Base-by-base conservation (phyloP, 2,113 vertebrate genomes). In the Pelodiscus sinensis region DNA sequence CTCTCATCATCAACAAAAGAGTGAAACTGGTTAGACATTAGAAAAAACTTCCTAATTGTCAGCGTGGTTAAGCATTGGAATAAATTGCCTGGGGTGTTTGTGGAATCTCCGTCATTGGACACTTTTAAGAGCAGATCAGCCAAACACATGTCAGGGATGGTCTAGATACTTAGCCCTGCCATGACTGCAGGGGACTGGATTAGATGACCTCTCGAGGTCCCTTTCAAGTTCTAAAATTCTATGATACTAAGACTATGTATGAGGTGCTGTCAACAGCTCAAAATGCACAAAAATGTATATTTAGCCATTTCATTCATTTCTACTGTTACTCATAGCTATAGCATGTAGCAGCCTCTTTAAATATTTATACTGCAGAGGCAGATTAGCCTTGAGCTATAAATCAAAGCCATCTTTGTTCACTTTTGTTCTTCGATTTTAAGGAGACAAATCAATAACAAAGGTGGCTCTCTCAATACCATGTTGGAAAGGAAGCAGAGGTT, bases 231-330 rank as follows among this genome's bases (percentile, higher is more conserved):
- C 58, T 62, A 62, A 1, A 12, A 62, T 62, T 27, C 58, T 62
- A 29, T 62, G 58, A 62, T 62, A 12, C 52, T 54, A 14, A 12
- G 52, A 31, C 56, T 27, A 7, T 19, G 60, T 31, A 10, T 29
- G 35, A 25, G 71, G n/a, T 8, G 0, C 0, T 0, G 0, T 29
- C 0, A 60, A 51, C 5, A 55, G 50, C 9, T 25, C 35, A 44
- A 24, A 44, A 44, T 75, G 38, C 73, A 44, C 38, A 7, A 9
- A 75, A 75, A 44, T 25, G 21, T 50, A 24, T 13, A 75, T 50
- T 75, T 75, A 50, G 38, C 12, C 21, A 75, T 50, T 44, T 50
- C 73, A 75, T 38, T 75, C 71, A 44, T 75, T 75, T 75, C 21
- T 75, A 50, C 31, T 78, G 18, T 7, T 24, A 87, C 3, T 35